A percentile compares a stretch with the other conserved stretches of the same genome.
These are phyloP conservation scores for Calameuta pallipes DNA, from an alignment of 2,888 invertebrate species.

Conservation along the genomic window DNA sequence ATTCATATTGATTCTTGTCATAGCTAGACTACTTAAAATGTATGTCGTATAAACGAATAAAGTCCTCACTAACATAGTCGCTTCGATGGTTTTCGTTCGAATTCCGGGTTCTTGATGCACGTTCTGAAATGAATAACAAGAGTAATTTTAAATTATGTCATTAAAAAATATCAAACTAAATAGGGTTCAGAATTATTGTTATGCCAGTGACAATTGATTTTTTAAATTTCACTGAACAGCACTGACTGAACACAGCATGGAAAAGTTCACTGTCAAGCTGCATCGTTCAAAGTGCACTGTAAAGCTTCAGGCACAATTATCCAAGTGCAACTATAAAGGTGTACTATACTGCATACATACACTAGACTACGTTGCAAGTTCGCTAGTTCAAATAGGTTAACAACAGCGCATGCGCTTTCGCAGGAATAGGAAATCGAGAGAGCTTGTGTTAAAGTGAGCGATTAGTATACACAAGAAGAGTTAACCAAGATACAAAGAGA, in stretches of 20 bases:
- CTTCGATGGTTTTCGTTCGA: constrained; percentile 41
- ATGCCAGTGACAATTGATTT: not conserved
- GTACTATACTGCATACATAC: too few relatives aligned
- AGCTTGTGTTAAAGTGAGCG: not conserved
- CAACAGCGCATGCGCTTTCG: not conserved
- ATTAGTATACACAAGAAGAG: not conserved
- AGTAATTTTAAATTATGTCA: constrained; percentile 12
- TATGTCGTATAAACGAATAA: constrained; percentile 10
- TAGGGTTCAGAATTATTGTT: not conserved
- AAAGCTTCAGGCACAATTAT: not conserved
- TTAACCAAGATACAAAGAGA: not conserved
- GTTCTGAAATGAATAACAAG: constrained; percentile 68
- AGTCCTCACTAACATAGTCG: constrained; percentile 53
- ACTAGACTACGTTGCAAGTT: too few relatives aligned
- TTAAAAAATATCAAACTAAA: constrained; percentile 2
- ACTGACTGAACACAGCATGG: not conserved
- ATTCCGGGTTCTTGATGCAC: constrained; percentile 75
- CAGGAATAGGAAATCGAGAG: not conserved
- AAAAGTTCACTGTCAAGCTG: not conserved
- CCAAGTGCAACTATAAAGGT: not conserved
- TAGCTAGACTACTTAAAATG: not conserved
- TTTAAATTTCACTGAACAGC: not conserved
- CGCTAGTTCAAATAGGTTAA: not conserved
- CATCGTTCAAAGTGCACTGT: not conserved
- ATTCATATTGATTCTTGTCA: constrained; percentile 5